phyloP scores from a whole-genome alignment of 2,888 invertebrate genomes.

The Lasioglossum vierecki region DNA sequence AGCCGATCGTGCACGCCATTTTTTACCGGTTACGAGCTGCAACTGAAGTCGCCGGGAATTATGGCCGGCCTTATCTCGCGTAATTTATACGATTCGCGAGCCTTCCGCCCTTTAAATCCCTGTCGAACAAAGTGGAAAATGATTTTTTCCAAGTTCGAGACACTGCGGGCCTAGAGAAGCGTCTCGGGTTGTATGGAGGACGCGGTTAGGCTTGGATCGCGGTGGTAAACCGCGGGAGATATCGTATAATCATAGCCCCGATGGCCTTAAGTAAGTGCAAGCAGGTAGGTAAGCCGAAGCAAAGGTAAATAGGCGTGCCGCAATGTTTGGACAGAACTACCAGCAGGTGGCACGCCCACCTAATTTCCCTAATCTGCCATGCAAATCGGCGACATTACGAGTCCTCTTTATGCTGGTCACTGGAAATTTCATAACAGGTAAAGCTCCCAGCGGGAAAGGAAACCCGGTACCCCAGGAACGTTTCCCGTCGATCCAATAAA shows the following conservation, averaged over 20 bases:
- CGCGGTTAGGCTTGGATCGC: conserved; percentile 24
- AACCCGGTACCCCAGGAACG: conserved; percentile 39
- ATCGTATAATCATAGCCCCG: conserved; percentile 52
- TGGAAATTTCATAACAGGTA: conserved; percentile 71
- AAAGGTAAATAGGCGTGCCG: conserved; percentile 63
- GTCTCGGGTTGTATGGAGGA: background rate
- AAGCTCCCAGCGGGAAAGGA: conserved; percentile 55
- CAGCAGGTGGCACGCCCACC: conserved; percentile 74
- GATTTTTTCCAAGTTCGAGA: background rate
- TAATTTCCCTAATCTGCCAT: conserved; percentile 79
- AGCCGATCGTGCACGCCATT: conserved; percentile 61
- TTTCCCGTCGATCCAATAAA: conserved; percentile 24
- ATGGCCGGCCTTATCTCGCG: conserved; percentile 79
- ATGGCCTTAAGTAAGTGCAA: conserved; percentile 57
- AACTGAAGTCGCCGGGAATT: conserved; percentile 79
- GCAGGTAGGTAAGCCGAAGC: conserved; percentile 54
- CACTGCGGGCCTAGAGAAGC: background rate
- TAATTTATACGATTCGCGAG: conserved; percentile 78
- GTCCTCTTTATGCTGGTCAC: conserved; percentile 75
- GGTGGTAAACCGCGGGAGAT: conserved; percentile 30
- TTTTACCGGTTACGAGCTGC: conserved; percentile 69
- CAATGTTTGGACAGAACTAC: conserved; percentile 74
- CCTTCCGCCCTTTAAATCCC: conserved; percentile 64
- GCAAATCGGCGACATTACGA: conserved; percentile 78
- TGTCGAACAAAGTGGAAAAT: background rate